Conservation (phyloP, 2,797 vertebrate genomes). For the Dromococcyx pavoninus region DNA sequence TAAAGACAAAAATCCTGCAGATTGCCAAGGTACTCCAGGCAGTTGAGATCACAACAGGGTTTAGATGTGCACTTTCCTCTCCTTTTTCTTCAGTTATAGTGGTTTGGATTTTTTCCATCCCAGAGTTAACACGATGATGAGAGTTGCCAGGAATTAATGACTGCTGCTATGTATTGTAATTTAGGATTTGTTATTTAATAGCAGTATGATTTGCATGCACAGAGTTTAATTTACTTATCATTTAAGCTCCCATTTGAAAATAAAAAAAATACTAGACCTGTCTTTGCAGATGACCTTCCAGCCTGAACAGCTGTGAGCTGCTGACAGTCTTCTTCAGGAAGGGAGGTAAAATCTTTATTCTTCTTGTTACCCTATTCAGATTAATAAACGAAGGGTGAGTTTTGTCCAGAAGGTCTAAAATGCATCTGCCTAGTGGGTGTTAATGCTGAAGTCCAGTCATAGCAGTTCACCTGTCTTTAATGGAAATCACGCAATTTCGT, state of each 20-base stretch:
- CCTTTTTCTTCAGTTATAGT: slow-evolving; percentile 8
- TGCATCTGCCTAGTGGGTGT: neutral
- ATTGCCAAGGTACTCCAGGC: slow-evolving; percentile 57
- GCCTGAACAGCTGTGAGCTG: neutral
- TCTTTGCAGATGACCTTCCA: neutral
- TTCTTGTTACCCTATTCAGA: neutral
- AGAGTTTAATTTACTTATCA: neutral
- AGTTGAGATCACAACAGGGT: slow-evolving; percentile 29
- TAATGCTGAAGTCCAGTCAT: neutral
- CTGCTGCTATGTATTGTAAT: neutral
- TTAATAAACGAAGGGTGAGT: neutral
- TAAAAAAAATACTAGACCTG: neutral
- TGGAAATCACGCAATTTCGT: neutral
- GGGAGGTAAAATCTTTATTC: neutral
- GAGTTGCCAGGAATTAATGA: neutral
- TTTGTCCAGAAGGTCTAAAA: neutral
- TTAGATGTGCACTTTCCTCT: neutral
- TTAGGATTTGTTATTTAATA: neutral
- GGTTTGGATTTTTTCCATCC: neutral
- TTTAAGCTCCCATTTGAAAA: neutral
- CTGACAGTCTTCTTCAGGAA: neutral
- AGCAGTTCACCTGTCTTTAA: neutral
- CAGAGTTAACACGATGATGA: neutral
- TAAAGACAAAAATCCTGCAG: slow-evolving; percentile 78
- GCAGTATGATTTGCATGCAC: neutral